Conservation (phyloP, 1,140 invertebrate species). For the Diorhabda sublineata region DNA sequence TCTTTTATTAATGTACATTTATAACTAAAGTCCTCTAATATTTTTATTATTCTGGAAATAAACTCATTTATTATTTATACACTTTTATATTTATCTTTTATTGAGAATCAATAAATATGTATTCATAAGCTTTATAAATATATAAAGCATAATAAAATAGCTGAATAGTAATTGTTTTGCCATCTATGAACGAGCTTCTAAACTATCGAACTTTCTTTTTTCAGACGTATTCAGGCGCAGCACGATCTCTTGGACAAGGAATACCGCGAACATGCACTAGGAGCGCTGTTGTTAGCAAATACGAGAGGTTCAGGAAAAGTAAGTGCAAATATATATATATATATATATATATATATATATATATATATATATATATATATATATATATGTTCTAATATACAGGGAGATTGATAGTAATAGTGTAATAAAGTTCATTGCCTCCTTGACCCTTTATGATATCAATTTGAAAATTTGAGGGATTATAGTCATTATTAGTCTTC, state of each 20-base stretch:
- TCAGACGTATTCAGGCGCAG: slow-evolving; percentile 67
- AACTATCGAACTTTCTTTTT: slow-evolving; percentile 28
- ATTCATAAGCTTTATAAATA: background rate
- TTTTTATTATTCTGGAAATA: too few relatives aligned
- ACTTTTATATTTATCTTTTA: background rate
- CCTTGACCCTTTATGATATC: too few relatives aligned
- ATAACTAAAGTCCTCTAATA: too few relatives aligned
- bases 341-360: slow-evolving; percentile 5
- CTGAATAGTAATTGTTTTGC: background rate
- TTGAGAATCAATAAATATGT: background rate
- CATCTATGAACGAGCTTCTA: background rate
- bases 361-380: background rate
- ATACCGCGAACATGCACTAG: slow-evolving; percentile 64
- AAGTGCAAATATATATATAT: slow-evolving; percentile 35
- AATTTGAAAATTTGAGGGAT: too few relatives aligned
- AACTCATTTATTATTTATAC: background rate
- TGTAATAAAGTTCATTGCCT: too few relatives aligned
- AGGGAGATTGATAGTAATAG: too few relatives aligned
- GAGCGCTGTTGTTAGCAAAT: slow-evolving; percentile 60
- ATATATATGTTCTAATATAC: background rate
- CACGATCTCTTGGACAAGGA: slow-evolving; percentile 69
- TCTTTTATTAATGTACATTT: too few relatives aligned
- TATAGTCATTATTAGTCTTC: too few relatives aligned
- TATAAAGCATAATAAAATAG: background rate
- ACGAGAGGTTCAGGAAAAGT: slow-evolving; percentile 65